Evolutionary conservation across 2,888 invertebrate species (phyloP).

Genomic region (Bellardia pandia): DNA sequence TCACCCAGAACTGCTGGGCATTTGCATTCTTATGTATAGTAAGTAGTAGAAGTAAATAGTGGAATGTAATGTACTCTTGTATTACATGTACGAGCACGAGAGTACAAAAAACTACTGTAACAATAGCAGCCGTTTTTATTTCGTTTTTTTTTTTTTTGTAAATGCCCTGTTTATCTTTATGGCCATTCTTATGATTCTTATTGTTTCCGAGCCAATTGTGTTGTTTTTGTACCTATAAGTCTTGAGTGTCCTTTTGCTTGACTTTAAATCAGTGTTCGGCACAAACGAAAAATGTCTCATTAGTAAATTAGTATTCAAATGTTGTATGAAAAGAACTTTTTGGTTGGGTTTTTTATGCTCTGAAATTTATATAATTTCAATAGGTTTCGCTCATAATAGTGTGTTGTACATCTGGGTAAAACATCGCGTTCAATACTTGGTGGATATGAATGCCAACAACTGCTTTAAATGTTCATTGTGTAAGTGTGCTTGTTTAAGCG

Average conservation of each 20-base stretch:
- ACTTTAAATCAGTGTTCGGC: neutral
- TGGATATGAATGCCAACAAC: no score
- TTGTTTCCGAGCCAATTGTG: conserved; percentile 45
- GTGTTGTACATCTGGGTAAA: conserved; percentile 21
- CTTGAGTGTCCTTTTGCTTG: conserved; percentile 73
- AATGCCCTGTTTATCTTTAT: conserved; percentile 60
- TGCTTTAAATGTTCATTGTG: neutral
- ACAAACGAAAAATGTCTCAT: neutral
- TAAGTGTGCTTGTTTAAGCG: conserved; percentile 33
- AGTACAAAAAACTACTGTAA: neutral
- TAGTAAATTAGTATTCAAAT: no score
- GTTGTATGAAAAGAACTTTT: no score
- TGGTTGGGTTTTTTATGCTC: neutral
- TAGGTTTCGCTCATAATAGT: neutral
- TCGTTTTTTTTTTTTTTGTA: conserved; percentile 1
- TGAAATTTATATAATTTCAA: no score
- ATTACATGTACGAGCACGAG: no score
- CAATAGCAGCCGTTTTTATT: no score
- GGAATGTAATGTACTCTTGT: neutral
- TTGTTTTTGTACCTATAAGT: conserved; percentile 34
- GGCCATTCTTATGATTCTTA: conserved; percentile 51
- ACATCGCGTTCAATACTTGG: no score
- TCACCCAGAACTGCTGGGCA: neutral
- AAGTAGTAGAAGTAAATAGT: neutral
- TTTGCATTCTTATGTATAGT: neutral